Percentiles rank a stretch among this genome's conserved stretches.
These are phyloP conservation scores for Aldrovandia affinis DNA, from an alignment of 2,797 vertebrate species.

Conservation along the genomic window DNA sequence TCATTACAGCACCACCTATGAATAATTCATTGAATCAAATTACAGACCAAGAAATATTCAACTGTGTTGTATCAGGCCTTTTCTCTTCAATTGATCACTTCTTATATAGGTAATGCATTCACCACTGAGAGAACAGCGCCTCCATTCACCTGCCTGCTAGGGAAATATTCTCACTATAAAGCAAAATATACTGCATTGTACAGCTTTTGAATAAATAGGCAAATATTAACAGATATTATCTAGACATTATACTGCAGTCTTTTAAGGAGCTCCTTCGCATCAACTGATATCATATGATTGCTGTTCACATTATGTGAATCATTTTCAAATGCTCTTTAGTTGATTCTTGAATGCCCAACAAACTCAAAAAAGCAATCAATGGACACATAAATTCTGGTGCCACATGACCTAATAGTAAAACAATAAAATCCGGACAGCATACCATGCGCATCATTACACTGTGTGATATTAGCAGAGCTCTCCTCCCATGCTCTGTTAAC, in stretches of 20 bases:
- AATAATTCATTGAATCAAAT: constrained; percentile 74
- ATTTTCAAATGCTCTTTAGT: background rate
- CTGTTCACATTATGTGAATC: background rate
- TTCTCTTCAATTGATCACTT: constrained; percentile 50
- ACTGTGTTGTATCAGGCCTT: constrained; percentile 57
- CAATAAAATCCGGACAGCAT: constrained; percentile 69
- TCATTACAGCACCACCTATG: constrained; percentile 68
- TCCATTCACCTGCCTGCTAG: constrained; percentile 38
- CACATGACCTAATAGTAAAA: constrained; percentile 40
- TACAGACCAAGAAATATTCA: constrained; percentile 62
- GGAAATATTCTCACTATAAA: background rate
- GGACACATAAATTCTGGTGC: background rate
- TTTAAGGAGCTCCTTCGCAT: background rate
- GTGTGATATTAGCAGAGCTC: constrained; percentile 64
- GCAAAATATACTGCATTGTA: constrained; percentile 22
- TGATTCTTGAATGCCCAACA: background rate
- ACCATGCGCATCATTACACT: constrained; percentile 58
- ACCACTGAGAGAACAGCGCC: constrained; percentile 31
- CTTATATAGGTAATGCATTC: constrained; percentile 48
- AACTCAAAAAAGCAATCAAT: background rate
- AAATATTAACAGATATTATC: constrained; percentile 14
- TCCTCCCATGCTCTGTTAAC: constrained; percentile 63
- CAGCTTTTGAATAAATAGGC: background rate
- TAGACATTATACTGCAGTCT: background rate
- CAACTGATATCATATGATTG: background rate